Percentiles rank a stretch among this genome's conserved stretches.
Conservation (phyloP, 2,113 vertebrate species). For the Cololabis saira region DNA sequence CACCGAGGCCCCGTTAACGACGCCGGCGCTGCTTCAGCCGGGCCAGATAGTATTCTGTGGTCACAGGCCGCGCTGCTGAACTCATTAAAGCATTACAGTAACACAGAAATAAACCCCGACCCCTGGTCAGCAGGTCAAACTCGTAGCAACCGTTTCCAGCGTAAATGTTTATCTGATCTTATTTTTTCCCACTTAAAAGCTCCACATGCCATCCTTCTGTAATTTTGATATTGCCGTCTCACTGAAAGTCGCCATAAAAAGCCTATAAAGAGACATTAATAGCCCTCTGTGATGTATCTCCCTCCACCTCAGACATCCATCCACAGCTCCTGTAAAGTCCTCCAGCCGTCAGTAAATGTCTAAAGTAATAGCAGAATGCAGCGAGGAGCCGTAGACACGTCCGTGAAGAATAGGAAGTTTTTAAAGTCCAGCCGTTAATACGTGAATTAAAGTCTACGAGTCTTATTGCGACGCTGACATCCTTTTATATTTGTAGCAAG, state of each 20-base stretch:
- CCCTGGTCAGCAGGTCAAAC: background rate
- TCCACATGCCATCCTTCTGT: background rate
- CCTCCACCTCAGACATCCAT: background rate
- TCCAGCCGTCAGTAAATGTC: background rate
- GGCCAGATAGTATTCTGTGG: constrained; percentile 54
- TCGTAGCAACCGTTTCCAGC: background rate
- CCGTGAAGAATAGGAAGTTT: no score
- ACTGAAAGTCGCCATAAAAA: background rate
- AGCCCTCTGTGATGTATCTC: background rate
- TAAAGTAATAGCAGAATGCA: no score
- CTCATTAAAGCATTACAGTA: constrained; percentile 19
- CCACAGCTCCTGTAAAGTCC: background rate
- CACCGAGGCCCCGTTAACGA: constrained; percentile 32
- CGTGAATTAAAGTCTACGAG: no score
- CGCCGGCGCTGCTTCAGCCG: constrained; percentile 35
- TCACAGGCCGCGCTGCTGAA: constrained; percentile 4
- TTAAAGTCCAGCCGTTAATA: no score
- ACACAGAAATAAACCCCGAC: constrained; percentile 1
- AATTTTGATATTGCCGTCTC: background rate
- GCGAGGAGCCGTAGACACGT: no score
- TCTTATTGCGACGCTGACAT: no score
- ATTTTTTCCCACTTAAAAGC: background rate
- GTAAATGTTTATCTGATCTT: background rate
- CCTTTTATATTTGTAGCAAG: no score
- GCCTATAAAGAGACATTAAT: background rate